Evolutionary conservation across 2,113 vertebrate species (phyloP).

Genomic region (Gadus macrocephalus): DNA sequence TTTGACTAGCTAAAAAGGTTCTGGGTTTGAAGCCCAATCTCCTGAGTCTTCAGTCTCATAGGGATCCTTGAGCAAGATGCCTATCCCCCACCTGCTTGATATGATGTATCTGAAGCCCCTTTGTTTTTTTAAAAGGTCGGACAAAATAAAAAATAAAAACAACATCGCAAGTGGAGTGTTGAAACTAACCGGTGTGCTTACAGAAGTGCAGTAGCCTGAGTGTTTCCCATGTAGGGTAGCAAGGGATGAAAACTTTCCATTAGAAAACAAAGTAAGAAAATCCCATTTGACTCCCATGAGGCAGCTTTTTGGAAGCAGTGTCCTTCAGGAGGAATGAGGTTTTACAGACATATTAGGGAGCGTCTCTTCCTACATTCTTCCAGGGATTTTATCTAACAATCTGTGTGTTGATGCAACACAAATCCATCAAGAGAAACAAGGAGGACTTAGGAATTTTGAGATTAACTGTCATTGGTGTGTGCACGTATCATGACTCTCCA

Average conservation of each 20-base stretch:
- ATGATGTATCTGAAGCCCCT: too few relatives aligned
- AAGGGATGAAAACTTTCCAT: neutral
- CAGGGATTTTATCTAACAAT: constrained; percentile 16
- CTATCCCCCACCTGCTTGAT: too few relatives aligned
- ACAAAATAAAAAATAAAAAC: too few relatives aligned
- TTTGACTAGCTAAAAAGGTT: too few relatives aligned
- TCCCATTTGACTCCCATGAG: constrained; percentile 12
- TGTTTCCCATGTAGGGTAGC: neutral
- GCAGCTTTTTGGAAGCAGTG: constrained; percentile 34
- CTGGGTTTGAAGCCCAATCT: too few relatives aligned
- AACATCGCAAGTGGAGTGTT: too few relatives aligned
- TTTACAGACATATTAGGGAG: constrained; percentile 30
- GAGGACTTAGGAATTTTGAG: neutral
- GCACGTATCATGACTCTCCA: neutral
- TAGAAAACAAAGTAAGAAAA: constrained; percentile 16
- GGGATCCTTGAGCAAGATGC: too few relatives aligned
- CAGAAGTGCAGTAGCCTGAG: neutral
- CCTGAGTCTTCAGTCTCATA: too few relatives aligned
- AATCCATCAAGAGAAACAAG: too few relatives aligned
- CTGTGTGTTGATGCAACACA: neutral
- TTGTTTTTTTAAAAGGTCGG: too few relatives aligned
- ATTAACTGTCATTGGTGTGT: neutral
- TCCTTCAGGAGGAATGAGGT: constrained; percentile 18
- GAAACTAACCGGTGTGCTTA: too few relatives aligned
- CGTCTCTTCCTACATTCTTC: constrained; percentile 21